A percentile compares a stretch with the other conserved stretches of the same genome.
Conservation (phyloP, 1,140 invertebrate species). For the Drosophila lini region DNA sequence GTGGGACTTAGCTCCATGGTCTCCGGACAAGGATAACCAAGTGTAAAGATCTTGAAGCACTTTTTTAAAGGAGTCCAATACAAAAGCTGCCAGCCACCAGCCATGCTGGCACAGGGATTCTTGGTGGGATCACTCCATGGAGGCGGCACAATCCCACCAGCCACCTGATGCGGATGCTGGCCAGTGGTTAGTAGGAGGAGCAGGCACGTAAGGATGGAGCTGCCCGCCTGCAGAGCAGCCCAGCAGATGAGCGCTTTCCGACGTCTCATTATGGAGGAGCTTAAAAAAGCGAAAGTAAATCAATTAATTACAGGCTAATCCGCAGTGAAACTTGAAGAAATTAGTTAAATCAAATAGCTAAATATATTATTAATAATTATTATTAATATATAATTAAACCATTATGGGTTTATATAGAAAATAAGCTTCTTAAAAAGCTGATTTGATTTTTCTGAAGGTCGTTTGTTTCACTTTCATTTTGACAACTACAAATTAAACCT, state of each 20-base stretch:
- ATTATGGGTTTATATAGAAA: background rate
- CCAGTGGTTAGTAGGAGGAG: constrained; percentile 49
- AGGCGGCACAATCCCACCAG: constrained; percentile 89
- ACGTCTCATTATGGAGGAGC: constrained; percentile 53
- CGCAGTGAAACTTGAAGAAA: background rate
- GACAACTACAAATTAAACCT: background rate
- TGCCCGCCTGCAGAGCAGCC: constrained; percentile 66
- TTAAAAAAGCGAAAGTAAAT: background rate
- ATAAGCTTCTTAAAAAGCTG: background rate
- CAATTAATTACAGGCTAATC: constrained; percentile 10
- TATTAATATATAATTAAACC: background rate
- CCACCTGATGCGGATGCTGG: constrained; percentile 29
- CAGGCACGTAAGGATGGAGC: constrained; percentile 62
- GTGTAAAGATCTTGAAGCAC: constrained; percentile 93
- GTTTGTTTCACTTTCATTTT: background rate
- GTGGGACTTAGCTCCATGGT: constrained; percentile 91
- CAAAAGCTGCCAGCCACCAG: constrained; percentile 92
- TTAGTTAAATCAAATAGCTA: background rate
- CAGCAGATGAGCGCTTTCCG: constrained; percentile 72
- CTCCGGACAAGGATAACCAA: constrained; percentile 91
- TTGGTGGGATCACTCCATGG: constrained; percentile 92
- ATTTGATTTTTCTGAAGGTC: constrained; percentile 3
- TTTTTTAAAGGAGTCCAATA: constrained; percentile 92
- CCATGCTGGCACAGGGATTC: constrained; percentile 92
- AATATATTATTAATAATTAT: background rate